Base-by-base conservation (phyloP, 2,797 vertebrate genomes). In the Myotis myotis region DNA sequence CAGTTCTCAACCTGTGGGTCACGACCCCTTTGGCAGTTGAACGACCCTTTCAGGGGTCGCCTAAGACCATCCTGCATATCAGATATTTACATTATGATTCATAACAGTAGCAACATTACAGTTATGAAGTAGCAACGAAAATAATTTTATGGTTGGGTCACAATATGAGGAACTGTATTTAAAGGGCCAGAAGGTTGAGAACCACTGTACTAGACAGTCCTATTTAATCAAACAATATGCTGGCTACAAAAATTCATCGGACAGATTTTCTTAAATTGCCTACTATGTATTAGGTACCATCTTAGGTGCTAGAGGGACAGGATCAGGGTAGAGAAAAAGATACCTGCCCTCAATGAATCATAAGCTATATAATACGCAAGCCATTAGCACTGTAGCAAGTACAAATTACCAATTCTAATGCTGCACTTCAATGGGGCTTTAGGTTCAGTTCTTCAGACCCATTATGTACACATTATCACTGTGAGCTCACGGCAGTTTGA, bases 231-330 rank as follows among this genome's bases (percentile, higher is more conserved):
- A 30, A 82, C 19, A 91, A 86, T 86, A 90, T 51, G 36, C 71
- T 94, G 57, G 89, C 49, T 89, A 62, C 8, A n/a, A 64, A 89
- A 91, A 96, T 89, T 80, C 44, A 83, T 28, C 70, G 71, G 78
- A 74, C 15, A 89, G n/a, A 71, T 38, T 76, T 33, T 64, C 60
- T 80, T 79, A 47, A 2, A 66, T 70, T 12, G 55, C 30, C 72
- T 84, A 49, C 33, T 88, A 57, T 87, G 20, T 82, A 81, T 80
- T 49, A 80, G 36, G 49, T 44, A 91, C 8, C 41, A 64, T 83
- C 38, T 23, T 16, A 78, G 66, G 64, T 53, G 6, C 41, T 64
- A 89, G 57, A 10, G 49, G 72, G 81, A 95, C 95, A 92, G 38
- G n/a, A 78, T 3, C 92, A 3, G 6, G 1, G 16, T n/a, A 78